These are phyloP conservation scores for Heterohyrax brucei DNA, from an alignment of 2,797 vertebrate species.

Conservation along the genomic window DNA sequence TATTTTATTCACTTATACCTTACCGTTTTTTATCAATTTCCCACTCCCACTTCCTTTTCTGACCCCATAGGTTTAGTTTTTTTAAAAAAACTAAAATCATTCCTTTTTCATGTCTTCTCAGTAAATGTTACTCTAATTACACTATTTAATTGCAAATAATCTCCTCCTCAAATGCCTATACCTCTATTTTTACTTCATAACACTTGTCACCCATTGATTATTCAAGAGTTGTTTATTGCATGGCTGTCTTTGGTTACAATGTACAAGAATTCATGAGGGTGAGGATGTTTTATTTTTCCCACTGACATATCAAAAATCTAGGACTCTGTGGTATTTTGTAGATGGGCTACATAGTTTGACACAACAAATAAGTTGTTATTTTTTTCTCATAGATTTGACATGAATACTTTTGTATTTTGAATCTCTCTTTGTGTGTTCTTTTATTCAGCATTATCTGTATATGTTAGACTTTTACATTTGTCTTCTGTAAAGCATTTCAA, in stretches of 20 bases:
- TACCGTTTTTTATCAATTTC: background rate
- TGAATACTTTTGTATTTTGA: background rate
- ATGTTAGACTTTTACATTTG: background rate
- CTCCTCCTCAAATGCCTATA: fast-evolving
- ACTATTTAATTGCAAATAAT: background rate
- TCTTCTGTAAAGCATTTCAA: background rate
- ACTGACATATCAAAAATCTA: background rate
- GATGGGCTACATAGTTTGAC: background rate
- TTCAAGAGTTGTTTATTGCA: background rate
- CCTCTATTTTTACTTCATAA: background rate
- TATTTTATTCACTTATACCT: background rate
- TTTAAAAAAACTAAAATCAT: too few species aligned
- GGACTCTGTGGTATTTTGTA: background rate
- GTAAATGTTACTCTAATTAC: background rate
- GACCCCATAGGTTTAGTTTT: background rate
- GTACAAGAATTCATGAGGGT: background rate
- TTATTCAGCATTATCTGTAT: background rate
- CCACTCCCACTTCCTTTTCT: background rate
- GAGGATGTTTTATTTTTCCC: background rate
- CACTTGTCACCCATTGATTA: background rate
- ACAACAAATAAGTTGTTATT: background rate
- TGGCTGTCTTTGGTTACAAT: background rate
- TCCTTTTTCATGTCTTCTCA: background rate
- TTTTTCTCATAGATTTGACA: background rate
- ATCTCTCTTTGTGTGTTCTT: background rate